phyloP scores from a whole-genome alignment of 1,140 invertebrate species.

The Oncopeltus fasciatus region DNA sequence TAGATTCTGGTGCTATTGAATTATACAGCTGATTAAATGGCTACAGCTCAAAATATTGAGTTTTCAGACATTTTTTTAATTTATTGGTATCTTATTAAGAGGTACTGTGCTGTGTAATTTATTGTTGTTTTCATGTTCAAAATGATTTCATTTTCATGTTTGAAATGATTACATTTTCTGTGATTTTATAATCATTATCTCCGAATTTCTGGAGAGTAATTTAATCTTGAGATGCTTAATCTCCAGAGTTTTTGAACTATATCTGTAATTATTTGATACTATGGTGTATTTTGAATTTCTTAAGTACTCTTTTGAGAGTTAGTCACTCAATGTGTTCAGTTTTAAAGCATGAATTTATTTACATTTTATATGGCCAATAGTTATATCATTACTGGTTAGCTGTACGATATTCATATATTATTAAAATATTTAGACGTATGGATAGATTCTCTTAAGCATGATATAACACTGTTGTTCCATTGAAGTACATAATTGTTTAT shows the following conservation, averaged over 20 bases:
- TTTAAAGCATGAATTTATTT: background rate
- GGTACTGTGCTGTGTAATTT: too few species aligned
- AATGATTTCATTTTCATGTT: too few species aligned
- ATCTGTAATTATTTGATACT: background rate
- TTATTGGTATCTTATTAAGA: too few species aligned
- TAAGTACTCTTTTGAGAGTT: too few species aligned
- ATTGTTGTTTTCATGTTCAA: too few species aligned
- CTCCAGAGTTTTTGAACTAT: background rate
- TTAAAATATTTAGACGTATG: background rate
- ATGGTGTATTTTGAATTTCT: background rate
- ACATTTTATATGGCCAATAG: background rate
- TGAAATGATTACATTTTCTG: too few species aligned
- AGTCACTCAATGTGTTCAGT: background rate
- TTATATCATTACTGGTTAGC: background rate
- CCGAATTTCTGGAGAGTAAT: background rate
- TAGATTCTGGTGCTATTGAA: conserved; percentile 11
- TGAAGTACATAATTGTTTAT: conserved; percentile 9
- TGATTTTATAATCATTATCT: background rate
- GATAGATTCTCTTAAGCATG: background rate
- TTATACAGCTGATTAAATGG: too few species aligned
- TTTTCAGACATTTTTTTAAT: too few species aligned
- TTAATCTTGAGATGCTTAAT: background rate
- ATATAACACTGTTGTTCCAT: conserved; percentile 6
- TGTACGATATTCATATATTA: background rate
- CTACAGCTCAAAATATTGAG: too few species aligned